phyloP scores from a whole-genome alignment of 2,888 invertebrate genomes.

The Minunthozetes semirufus region DNA sequence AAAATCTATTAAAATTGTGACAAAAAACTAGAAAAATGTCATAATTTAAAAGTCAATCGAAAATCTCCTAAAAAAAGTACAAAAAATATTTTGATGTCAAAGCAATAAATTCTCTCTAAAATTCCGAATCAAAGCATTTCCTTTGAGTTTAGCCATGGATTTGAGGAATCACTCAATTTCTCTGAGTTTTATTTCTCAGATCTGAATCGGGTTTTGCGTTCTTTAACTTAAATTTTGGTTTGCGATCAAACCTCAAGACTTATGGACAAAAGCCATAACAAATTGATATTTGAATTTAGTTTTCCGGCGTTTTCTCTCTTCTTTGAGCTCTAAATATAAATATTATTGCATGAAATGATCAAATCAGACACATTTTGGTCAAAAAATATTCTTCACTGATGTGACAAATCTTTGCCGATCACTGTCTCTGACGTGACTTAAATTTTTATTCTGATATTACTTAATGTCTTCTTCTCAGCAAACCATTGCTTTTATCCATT shows the following conservation, averaged over 20 bases:
- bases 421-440: background rate
- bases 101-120: no score
- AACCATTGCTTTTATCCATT: no score
- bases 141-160: no score
- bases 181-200: no score
- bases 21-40: no score
- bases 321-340: background rate
- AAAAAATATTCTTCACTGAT: background rate
- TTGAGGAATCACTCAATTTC: no score
- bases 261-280: background rate
- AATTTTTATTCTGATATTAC: background rate
- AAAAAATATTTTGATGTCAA: no score
- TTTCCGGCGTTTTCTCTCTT: background rate
- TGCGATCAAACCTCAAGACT: background rate
- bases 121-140: no score
- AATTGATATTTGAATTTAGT: background rate
- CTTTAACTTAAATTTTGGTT: background rate
- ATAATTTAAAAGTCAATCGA: no score
- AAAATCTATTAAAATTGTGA: no score
- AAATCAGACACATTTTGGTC: background rate
- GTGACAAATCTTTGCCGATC: background rate
- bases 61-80: no score
- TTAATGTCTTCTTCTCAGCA: background rate
- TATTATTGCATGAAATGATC: background rate
- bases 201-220: no score